phyloP scores from a whole-genome alignment of 2,113 vertebrate species.

The Lagenorhynchus albirostris region DNA sequence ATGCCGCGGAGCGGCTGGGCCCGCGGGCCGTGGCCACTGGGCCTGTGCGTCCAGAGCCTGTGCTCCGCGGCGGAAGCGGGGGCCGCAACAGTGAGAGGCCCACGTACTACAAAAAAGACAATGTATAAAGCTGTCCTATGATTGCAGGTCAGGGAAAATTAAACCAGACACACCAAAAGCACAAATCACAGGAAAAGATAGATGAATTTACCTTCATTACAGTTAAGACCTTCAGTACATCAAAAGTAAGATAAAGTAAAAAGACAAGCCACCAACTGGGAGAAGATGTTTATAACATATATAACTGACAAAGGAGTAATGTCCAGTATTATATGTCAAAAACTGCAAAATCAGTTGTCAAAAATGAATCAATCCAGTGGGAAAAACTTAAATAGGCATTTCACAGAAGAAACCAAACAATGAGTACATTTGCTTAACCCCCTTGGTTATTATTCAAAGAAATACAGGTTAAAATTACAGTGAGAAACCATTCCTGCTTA shows the following conservation, averaged over 20 bases:
- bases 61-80: too few relatives aligned
- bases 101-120: not conserved
- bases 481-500: not conserved
- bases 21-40: too few relatives aligned
- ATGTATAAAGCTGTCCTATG: not conserved
- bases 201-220: not conserved
- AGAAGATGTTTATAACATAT: not conserved
- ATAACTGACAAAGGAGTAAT: not conserved
- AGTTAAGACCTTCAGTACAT: not conserved
- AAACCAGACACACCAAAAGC: not conserved
- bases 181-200: not conserved
- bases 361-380: not conserved
- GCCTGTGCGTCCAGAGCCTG: too few relatives aligned
- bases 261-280: not conserved
- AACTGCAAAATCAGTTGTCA: not conserved
- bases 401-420: constrained; percentile 1
- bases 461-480: not conserved
- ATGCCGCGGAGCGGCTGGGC: too few relatives aligned
- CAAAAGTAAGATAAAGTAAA: not conserved
- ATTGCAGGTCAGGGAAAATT: not conserved
- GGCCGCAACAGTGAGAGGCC: too few relatives aligned
- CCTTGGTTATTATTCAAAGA: not conserved
- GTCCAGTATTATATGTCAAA: not conserved
- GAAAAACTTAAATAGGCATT: not conserved
- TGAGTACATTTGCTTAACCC: not conserved